Base-by-base conservation (phyloP, 2,888 invertebrate species). In the Falcaria lacertinaria region DNA sequence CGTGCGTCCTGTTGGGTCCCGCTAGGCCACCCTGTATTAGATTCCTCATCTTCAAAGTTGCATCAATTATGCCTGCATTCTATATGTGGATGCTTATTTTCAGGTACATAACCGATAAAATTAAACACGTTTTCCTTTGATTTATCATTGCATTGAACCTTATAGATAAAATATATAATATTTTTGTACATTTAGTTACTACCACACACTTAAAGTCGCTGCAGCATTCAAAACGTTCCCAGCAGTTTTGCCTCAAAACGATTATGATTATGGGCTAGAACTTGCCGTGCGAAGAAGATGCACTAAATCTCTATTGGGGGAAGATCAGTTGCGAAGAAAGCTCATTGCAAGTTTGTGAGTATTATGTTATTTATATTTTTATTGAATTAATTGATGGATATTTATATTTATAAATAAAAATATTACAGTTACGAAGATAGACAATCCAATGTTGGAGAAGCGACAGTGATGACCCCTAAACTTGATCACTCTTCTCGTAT, bases 51-150 rank as follows among this genome's bases (percentile, higher is more conserved):
- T 64, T 77, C 15, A 90, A 90, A 57, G 59, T 90, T 3, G 54
- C 75, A 1, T 73, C 83, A 2, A 85, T 90, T 22, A 77, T 76
- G 54, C 90, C 90, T 1, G 76, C 85, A 0, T 78, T 89, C 44
- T 91, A 91, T 52, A 83, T 84, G 79, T 91, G 91, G 90, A 74
- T 86, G 62, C 69, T 89, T 15, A 67, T 90, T 28, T 78, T 81
- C 35, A 82, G 84, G 91, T 90, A n/a, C n/a, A n/a, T n/a, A n/a
- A n/a, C n/a, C n/a, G n/a, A n/a, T n/a, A n/a, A n/a, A n/a, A n/a
- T n/a, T n/a, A n/a, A n/a, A n/a, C n/a, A n/a, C n/a, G n/a, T n/a
- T n/a, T n/a, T n/a, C n/a, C n/a, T n/a, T n/a, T 39, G 39, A 22
- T 16, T 35, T 13, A 35, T 11, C 33, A 13, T 28, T 41, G 22